Evolutionary conservation across 2,888 invertebrate genomes (phyloP).

Genomic region (Drosophila acutilabella): DNA sequence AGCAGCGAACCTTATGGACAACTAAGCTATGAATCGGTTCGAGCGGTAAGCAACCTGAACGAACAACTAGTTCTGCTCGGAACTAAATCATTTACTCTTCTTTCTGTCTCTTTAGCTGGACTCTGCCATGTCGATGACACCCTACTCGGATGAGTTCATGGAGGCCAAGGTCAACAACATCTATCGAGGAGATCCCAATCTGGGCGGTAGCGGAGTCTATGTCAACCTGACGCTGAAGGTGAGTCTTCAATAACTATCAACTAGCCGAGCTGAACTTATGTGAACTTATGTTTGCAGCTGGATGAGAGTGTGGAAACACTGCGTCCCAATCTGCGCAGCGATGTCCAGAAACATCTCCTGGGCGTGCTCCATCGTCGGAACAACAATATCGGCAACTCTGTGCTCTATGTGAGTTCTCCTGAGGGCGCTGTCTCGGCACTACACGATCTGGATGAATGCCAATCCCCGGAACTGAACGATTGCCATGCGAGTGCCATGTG

Average conservation of each 20-base stretch:
- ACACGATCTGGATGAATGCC: constrained; percentile 94
- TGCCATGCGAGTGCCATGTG: constrained; percentile 92
- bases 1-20: constrained; percentile 93
- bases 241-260: not conserved
- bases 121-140: constrained; percentile 96
- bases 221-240: constrained; percentile 93
- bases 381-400: constrained; percentile 95
- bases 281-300: constrained; percentile 85
- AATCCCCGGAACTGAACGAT: constrained; percentile 92
- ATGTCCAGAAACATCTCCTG: constrained; percentile 93
- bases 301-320: constrained; percentile 91
- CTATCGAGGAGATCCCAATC: constrained; percentile 89
- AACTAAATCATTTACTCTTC: not conserved
- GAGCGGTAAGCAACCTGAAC: constrained; percentile 89
- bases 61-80: not conserved
- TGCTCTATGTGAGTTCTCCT: constrained; percentile 93
- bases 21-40: constrained; percentile 93
- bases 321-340: constrained; percentile 89
- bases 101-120: constrained; percentile 88
- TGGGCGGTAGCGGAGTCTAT: constrained; percentile 91
- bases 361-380: constrained; percentile 93
- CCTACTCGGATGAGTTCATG: constrained; percentile 94
- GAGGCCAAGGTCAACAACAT: constrained; percentile 92
- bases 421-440: constrained; percentile 92
- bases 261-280: not conserved